Base-by-base conservation (phyloP, 2,797 vertebrate species). In the Hipposideros larvatus region DNA sequence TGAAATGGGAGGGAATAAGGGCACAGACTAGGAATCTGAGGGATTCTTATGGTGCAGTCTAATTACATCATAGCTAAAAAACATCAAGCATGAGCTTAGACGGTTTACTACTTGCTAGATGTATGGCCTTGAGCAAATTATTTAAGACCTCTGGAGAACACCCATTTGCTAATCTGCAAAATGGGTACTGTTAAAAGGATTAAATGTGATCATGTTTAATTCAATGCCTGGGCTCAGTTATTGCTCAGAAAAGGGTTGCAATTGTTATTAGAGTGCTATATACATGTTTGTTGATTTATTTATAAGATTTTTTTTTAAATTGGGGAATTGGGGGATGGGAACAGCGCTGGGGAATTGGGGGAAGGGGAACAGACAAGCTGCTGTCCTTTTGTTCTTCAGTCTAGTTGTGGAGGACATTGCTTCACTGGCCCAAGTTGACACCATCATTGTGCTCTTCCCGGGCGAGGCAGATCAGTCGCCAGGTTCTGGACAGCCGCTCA, bases 101-200 rank as follows among this genome's bases (percentile, higher is more conserved):
- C 46, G 9, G 75, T 96, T 87, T 90, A 59, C 57, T 24, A 87
- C n/a, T 90, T 80, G 19, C 53, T 84, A 73, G n/a, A 77, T 92
- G 21, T 31, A 82, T 7, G 48, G 6, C 22, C 26, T 74, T 86
- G 41, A 92, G 61, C 15, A 71, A 83, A 88, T 79, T 85, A 79
- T 61, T 74, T 61, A 80, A 48, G 41, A 91, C 9, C 5, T 79
- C 41, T 43, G 34, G 21, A 95, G 71, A 88, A 46, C 22, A 68
- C 10, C 11, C 26, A 34, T 84, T 87, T 97, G 68, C 71, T 78
- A 93, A 34, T 87, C 43, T 68, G 28, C 37, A 96, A 97, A 93
- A 71, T 68, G 63, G 18, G 48, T 96, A 37, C 2, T 74, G 4
- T 53, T 89, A 68, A 79, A 86, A 88, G 26, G 21, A 90, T 66